Percentiles rank a stretch among this genome's conserved stretches.
Conservation (phyloP, 2,113 vertebrate genomes). For the Actenoides lindsayi region DNA sequence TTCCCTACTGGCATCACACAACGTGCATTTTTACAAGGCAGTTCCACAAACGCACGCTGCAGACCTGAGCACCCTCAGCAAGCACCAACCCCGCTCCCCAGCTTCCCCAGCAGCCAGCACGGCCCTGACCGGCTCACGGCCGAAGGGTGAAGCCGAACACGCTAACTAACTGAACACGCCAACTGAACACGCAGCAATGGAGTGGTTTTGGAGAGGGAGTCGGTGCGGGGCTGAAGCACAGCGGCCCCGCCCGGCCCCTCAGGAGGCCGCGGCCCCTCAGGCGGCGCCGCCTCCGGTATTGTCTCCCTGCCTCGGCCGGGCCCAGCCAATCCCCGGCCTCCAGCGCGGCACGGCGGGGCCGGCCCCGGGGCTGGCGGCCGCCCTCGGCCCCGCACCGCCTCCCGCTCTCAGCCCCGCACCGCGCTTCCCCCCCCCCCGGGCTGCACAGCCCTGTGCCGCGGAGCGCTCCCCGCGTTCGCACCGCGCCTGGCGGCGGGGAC, state of each 20-base stretch:
- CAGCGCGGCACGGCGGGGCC: conserved; percentile 70
- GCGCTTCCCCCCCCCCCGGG: background rate
- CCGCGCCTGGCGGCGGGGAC: background rate
- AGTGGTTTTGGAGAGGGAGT: accelerated
- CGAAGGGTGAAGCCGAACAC: accelerated
- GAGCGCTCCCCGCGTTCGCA: accelerated
- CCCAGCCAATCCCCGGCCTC: conserved; percentile 62
- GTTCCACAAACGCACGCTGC: accelerated
- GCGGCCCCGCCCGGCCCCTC: background rate
- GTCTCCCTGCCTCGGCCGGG: background rate
- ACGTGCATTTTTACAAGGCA: accelerated
- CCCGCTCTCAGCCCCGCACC: background rate
- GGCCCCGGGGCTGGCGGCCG: background rate
- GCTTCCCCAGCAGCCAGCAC: background rate
- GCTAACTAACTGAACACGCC: accelerated
- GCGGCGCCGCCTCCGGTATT: background rate
- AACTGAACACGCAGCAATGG: accelerated
- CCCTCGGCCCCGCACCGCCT: background rate
- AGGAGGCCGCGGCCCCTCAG: background rate
- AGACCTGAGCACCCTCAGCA: no score
- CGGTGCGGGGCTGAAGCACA: background rate
- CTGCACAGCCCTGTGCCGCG: background rate
- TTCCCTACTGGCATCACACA: background rate
- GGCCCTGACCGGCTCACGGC: accelerated
- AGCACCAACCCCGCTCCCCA: accelerated